Percentiles rank a stretch among this genome's conserved stretches.
Conservation (phyloP, 2,797 vertebrate species). For the Acanthis flammea region DNA sequence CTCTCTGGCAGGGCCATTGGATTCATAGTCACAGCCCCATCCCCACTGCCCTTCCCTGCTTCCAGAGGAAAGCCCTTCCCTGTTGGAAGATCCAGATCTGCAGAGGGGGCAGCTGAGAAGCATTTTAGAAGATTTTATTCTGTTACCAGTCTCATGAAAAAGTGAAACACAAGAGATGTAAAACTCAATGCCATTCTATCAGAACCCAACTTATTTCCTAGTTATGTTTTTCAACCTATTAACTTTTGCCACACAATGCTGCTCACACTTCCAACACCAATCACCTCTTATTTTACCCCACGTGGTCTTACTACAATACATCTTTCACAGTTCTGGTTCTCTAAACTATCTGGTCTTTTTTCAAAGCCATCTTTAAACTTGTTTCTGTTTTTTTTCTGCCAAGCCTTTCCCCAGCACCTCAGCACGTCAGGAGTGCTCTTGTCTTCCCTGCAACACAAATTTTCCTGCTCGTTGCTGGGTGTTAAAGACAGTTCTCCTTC, state of each 20-base stretch:
- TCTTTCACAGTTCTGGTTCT: not conserved
- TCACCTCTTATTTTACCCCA: not conserved
- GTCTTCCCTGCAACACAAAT: not conserved
- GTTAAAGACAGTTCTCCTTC: conserved; percentile 49
- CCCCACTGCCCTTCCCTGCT: not conserved
- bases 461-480: not conserved
- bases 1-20: not conserved
- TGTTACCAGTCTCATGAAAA: not conserved
- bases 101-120: not conserved
- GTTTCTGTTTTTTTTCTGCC: not conserved
- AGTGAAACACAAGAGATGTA: not conserved
- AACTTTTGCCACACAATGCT: not conserved
- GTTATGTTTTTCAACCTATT: not conserved
- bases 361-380: not conserved
- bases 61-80: not conserved
- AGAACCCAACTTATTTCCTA: not conserved
- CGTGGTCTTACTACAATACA: not conserved
- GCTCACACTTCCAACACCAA: not conserved
- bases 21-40: not conserved
- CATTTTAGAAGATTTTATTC: not conserved
- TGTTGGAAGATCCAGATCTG: not conserved
- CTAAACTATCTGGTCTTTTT: not conserved
- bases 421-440: not conserved
- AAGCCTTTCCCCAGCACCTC: not conserved
- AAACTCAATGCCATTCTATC: not conserved